Percentiles rank a stretch among this genome's conserved stretches.
These are phyloP conservation scores for Rhinogobio ventralis DNA, from an alignment of 2,797 vertebrate genomes.

Conservation along the genomic window DNA sequence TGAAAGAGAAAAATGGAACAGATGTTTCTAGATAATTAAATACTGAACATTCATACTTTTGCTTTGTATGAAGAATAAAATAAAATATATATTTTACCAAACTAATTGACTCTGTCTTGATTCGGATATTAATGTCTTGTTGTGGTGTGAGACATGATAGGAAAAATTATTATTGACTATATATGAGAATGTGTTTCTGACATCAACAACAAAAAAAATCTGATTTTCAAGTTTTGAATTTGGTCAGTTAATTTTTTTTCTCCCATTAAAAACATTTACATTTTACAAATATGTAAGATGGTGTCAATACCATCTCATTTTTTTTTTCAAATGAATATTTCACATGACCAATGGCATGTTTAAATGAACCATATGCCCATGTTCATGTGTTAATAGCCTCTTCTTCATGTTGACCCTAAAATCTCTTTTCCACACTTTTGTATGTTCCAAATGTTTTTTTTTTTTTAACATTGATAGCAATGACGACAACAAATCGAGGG, in stretches of 20 bases:
- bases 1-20: conserved; percentile 80
- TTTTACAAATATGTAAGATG: background rate
- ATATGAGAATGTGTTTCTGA: background rate
- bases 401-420: too few relatives aligned
- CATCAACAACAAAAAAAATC: too few relatives aligned
- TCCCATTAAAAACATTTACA: background rate
- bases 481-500: too few relatives aligned
- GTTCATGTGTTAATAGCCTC: too few relatives aligned
- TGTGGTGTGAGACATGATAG: background rate
- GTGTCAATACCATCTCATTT: too few relatives aligned
- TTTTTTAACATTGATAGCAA: too few relatives aligned
- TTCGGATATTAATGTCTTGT: background rate
- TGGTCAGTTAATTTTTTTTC: too few relatives aligned
- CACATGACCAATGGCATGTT: background rate
- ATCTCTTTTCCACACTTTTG: too few relatives aligned
- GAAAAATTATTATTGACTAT: too few relatives aligned
- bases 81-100: conserved; percentile 97
- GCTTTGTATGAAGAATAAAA: conserved; percentile 99
- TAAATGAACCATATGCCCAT: background rate
- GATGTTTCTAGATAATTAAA: conserved; percentile 95
- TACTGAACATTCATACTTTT: conserved; percentile 95
- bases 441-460: too few relatives aligned
- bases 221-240: too few relatives aligned
- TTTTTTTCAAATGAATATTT: too few relatives aligned
- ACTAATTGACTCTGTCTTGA: conserved; percentile 11